These are phyloP conservation scores for Bradypodion pumilum DNA, from an alignment of 2,797 vertebrate species.

Conservation along the genomic window DNA sequence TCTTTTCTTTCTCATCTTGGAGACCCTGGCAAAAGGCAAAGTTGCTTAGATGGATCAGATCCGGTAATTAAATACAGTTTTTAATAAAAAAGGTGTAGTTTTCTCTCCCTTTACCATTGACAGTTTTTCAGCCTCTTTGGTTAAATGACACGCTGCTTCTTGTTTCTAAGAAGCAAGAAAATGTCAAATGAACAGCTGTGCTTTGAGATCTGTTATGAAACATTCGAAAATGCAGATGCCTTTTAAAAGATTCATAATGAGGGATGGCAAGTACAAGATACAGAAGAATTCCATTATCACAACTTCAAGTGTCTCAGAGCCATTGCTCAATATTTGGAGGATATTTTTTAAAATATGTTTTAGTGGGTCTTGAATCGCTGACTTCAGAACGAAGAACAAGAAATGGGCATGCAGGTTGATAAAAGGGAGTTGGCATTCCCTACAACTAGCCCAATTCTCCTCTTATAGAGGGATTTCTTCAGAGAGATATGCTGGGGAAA, in stretches of 20 bases:
- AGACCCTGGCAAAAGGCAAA: conserved; percentile 56
- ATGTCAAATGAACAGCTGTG: conserved; percentile 57
- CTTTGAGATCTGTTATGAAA: conserved; percentile 42
- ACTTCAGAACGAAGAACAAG: not conserved
- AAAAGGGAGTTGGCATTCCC: too few relatives aligned
- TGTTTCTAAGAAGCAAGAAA: conserved; percentile 44
- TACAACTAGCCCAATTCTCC: too few relatives aligned
- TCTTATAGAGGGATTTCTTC: too few relatives aligned
- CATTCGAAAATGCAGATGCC: conserved; percentile 17
- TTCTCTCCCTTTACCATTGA: conserved; percentile 62
- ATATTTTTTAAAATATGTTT: not conserved
- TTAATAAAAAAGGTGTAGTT: conserved; percentile 52
- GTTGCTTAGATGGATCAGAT: conserved; percentile 55
- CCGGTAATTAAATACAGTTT: conserved; percentile 65
- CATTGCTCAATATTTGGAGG: not conserved
- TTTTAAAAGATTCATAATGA: conserved; percentile 35
- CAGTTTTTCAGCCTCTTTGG: conserved; percentile 54
- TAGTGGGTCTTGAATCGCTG: not conserved
- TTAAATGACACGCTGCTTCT: conserved; percentile 49
- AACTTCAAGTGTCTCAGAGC: not conserved
- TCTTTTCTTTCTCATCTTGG: conserved; percentile 33
- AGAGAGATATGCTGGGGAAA: too few relatives aligned
- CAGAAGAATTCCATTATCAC: not conserved
- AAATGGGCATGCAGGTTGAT: not conserved
- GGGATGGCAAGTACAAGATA: not conserved